These are phyloP conservation scores for Pygoscelis antarcticus DNA, from an alignment of 2,113 vertebrate species.

Conservation along the genomic window DNA sequence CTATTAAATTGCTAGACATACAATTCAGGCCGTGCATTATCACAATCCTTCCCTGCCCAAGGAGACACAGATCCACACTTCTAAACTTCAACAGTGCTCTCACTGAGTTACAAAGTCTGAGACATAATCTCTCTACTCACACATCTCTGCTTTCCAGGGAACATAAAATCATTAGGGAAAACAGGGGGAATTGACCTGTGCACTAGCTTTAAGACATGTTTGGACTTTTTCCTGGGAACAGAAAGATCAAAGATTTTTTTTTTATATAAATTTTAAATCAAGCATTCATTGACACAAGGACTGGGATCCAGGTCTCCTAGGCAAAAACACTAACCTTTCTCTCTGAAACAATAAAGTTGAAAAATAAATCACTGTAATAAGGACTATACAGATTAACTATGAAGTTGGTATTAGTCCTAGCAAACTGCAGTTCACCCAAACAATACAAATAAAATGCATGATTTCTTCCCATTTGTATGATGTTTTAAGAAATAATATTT, in stretches of 20 bases:
- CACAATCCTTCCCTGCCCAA: not conserved
- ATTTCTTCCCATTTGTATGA: not conserved
- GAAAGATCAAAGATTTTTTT: not conserved
- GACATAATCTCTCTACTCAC: not conserved
- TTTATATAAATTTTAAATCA: not conserved
- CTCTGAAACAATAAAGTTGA: not conserved
- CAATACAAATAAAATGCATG: not conserved
- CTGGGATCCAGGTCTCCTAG: not conserved
- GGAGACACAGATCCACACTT: not conserved
- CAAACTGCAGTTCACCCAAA: not conserved
- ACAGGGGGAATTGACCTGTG: not conserved
- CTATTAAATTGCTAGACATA: not conserved
- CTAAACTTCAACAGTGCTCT: not conserved
- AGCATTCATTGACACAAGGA: not conserved
- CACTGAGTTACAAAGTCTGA: not conserved
- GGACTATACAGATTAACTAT: not conserved
- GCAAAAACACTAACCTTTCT: not conserved
- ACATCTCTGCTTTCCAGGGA: not conserved
- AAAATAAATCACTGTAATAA: not conserved
- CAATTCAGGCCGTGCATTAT: not conserved
- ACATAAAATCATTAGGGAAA: not conserved
- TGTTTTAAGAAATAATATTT: not conserved
- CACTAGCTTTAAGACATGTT: not conserved
- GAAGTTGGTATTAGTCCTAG: not conserved
- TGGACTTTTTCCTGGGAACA: not conserved